phyloP scores from a whole-genome alignment of 2,113 vertebrate genomes.

The Crotalus tigris region DNA sequence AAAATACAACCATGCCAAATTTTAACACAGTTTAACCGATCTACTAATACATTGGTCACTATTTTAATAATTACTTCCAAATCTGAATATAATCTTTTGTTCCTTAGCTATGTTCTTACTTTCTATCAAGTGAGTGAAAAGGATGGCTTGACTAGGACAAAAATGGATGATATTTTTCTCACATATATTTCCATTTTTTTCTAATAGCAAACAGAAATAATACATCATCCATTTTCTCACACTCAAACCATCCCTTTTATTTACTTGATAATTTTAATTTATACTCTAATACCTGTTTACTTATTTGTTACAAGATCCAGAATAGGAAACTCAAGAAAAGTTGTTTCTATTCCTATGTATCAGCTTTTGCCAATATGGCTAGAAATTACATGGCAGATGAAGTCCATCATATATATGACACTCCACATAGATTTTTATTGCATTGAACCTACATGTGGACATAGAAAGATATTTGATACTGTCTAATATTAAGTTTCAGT shows the following conservation, averaged over 20 bases:
- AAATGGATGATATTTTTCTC: neutral
- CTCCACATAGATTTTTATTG: neutral
- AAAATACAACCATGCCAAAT: conserved; percentile 63
- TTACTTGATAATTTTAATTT: neutral
- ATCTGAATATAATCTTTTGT: neutral
- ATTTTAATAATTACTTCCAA: neutral
- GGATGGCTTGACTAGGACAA: neutral
- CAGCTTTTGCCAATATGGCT: neutral
- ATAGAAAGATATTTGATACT: neutral
- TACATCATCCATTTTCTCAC: neutral
- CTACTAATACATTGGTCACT: neutral
- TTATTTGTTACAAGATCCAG: neutral
- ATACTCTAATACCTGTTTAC: neutral
- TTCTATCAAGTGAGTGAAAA: neutral
- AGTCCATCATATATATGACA: neutral
- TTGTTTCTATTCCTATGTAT: neutral
- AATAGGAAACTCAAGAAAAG: neutral
- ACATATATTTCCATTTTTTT: neutral
- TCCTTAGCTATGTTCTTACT: neutral
- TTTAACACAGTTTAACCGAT: neutral
- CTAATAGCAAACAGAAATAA: neutral
- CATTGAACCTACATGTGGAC: neutral
- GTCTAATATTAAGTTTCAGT: neutral
- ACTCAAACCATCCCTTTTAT: neutral
- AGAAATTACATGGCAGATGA: neutral